Base-by-base conservation (phyloP, 2,113 vertebrate genomes). In the Varanus komodoensis region DNA sequence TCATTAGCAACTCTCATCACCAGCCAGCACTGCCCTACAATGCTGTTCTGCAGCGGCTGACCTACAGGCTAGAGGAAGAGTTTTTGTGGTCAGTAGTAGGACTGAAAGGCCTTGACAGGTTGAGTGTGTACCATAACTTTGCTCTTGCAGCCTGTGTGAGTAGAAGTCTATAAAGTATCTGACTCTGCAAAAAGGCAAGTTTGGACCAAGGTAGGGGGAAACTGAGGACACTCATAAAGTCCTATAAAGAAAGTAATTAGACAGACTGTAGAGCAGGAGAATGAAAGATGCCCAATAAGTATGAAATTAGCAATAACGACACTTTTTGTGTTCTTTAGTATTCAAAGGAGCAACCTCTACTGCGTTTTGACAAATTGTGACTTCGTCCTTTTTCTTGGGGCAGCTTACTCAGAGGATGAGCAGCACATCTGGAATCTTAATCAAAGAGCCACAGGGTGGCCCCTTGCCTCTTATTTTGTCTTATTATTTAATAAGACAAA, bases 311-410 rank as follows among this genome's bases (percentile, higher is more conserved):
- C 68, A 64, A 6, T 44, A n/a, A 68, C 15, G 67, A 57, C 82
- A 89, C 52, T 86, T 38, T 25, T 75, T 71, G 79, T 73, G 25
- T 90, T 81, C 54, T 50, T 90, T 91, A 82, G 1, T 57, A 0
- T 82, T 93, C 71, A 90, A 82, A 87, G 38, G 27, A 92, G n/a
- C 79, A 64, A 64, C 2, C 75, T 87, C 15, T 91, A 6, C 11
- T 81, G 52, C 67, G 61, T 89, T 48, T 38, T 91, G 85, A 68
- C 87, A 89, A 90, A 74, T 61, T 82, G 25, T 73, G 94, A 83
- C n/a, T 71, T 87, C 0, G 32, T 91, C 3, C 32, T 91, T 0
- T 89, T 54, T 67, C 54, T 23, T 78, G 68, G 69, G 34, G 7
- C 2, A 0, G 21, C 89, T 94, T 74, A 54, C 75, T 75, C 81